Conservation (phyloP, 2,888 invertebrate species). For the Xanthostigma xanthostigma region DNA sequence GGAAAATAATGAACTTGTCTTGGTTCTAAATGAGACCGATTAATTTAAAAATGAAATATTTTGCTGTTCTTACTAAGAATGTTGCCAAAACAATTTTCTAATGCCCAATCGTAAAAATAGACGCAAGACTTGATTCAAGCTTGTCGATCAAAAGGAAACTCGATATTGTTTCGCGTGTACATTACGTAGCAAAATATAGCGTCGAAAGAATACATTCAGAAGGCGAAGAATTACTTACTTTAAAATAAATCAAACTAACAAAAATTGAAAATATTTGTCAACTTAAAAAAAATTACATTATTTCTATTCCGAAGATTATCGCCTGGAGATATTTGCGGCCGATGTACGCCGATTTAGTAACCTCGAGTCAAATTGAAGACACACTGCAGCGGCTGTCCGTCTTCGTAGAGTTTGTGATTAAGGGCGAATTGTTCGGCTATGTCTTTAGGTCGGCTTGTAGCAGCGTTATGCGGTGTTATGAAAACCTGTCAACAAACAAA, state of each 20-base stretch:
- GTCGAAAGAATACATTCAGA: background rate
- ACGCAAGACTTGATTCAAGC: too few species aligned
- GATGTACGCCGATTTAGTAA: conserved; percentile 21
- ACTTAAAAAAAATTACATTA: background rate
- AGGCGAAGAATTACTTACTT: background rate
- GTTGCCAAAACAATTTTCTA: too few species aligned
- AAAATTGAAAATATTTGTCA: background rate
- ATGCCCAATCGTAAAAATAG: too few species aligned
- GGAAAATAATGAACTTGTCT: too few species aligned
- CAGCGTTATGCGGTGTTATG: conserved; percentile 32
- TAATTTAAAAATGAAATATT: too few species aligned
- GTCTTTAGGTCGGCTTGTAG: conserved; percentile 25
- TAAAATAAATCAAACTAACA: too few species aligned
- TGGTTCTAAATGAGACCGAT: too few species aligned
- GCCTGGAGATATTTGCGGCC: too few species aligned
- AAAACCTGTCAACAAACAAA: conserved; percentile 24
- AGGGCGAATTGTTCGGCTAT: conserved; percentile 30
- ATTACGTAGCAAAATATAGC: background rate
- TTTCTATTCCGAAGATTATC: too few species aligned
- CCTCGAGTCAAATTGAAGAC: conserved; percentile 25
- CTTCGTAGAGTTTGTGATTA: conserved; percentile 28
- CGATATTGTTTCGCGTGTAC: too few species aligned
- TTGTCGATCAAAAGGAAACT: too few species aligned
- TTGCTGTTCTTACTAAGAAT: too few species aligned
- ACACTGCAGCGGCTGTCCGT: conserved; percentile 25